Conservation (phyloP, 2,888 invertebrate species). For the Pachycephus smyrnensis region DNA sequence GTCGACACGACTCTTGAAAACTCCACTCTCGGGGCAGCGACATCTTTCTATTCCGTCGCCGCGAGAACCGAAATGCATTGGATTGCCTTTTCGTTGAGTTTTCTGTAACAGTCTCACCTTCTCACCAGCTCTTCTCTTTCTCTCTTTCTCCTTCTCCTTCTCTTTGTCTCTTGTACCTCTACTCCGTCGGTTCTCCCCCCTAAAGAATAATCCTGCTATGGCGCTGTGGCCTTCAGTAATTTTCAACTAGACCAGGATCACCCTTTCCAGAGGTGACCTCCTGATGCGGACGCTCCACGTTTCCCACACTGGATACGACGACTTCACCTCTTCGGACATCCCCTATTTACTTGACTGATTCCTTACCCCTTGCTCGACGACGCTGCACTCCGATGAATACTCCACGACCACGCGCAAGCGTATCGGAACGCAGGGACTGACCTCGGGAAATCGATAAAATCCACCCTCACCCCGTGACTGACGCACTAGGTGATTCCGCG, state of each 20-base stretch:
- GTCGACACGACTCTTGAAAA: constrained; percentile 70
- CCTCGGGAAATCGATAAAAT: not conserved
- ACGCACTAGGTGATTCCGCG: not conserved
- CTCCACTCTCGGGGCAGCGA: constrained; percentile 74
- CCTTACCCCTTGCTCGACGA: not conserved
- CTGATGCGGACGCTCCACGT: not conserved
- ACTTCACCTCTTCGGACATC: not conserved
- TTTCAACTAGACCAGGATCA: not conserved
- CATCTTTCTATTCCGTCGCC: constrained; percentile 64
- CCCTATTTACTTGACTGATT: not conserved
- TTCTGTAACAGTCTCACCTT: not conserved
- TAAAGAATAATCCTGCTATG: not conserved
- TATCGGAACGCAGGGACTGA: not conserved
- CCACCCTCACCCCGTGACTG: not conserved
- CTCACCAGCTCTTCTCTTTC: not conserved
- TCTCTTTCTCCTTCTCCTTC: constrained; percentile 9
- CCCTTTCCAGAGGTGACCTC: not conserved
- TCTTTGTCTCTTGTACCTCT: constrained; percentile 14
- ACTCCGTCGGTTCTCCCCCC: constrained; percentile 12
- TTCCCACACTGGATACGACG: not conserved
- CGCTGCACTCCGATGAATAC: not conserved
- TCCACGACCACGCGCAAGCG: not conserved
- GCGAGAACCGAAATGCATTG: constrained; percentile 65
- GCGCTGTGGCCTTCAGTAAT: not conserved
- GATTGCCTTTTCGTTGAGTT: constrained; percentile 38